Base-by-base conservation (phyloP, 2,888 invertebrate species). In the Epirrita christyi region DNA sequence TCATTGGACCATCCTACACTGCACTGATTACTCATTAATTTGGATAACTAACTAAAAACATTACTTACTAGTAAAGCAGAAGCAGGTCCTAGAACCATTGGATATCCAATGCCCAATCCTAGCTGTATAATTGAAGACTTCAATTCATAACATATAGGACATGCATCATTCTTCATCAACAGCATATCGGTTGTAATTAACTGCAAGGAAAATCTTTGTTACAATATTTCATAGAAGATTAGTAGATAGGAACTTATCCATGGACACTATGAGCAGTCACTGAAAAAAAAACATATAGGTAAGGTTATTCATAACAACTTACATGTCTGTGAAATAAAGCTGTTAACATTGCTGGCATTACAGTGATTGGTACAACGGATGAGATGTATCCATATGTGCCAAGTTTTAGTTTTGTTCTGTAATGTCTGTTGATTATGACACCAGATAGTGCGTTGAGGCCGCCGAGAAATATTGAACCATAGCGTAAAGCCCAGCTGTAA, bases 71-170 rank as follows among this genome's bases (percentile, higher is more conserved):
- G 91, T 67, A 95, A 91, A 50, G 93, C 87, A 40, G 94, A 83
- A 0, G 93, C 55, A 6, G 96, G 94, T 1, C 93, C 93, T 42
- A 95, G 67, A 0, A 95, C 36, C 66, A 94, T 73, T 0, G 96
- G 96, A 75, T 95, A 94, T 2, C 90, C 66, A 0, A 93, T 71
- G 0, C 95, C 94, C 5, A 93, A 57, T 0, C 72, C 66, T 0
- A 88, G 68, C 80, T 96, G 95, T 15, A 94, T 66, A 0, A 84
- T 78, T 2, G 93, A 88, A 27, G 95, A 93, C 59, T 91, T 92
- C 0, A 94, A 62, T 84, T 96, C 94, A 21, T 93, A 71, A 73
- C 96, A 96, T 5, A 95, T 71, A 0, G 95, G 93, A 70, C 96
- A 96, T 0, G 75, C 64, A 0, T 88, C 81, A 32, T 88, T 72